Evolutionary conservation across 2,888 invertebrate genomes (phyloP).

Genomic region (Lasioglossum marginatum): DNA sequence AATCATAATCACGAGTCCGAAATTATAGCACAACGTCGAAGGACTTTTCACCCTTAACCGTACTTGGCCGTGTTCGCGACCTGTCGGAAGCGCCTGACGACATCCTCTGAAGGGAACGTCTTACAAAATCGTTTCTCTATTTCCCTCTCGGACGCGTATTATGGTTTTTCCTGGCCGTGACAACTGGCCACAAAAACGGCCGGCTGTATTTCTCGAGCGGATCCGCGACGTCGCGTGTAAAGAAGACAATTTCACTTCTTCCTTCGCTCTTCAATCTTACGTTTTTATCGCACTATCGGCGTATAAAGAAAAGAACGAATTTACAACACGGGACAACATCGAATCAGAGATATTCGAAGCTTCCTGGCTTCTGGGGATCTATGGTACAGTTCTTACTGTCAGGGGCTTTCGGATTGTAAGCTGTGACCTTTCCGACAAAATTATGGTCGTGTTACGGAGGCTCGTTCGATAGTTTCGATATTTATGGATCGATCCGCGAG

Average conservation of each 20-base stretch:
- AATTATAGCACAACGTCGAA: not conserved
- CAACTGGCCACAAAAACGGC: constrained; percentile 27
- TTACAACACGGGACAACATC: not conserved
- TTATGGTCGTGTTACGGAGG: not conserved
- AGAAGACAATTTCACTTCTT: not conserved
- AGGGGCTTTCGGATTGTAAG: not conserved
- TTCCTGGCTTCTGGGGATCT: not conserved
- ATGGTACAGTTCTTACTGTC: no score
- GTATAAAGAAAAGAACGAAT: not conserved
- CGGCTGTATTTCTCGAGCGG: not conserved
- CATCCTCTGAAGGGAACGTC: not conserved
- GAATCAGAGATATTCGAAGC: not conserved
- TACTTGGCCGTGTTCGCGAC: not conserved
- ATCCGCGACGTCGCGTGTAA: not conserved
- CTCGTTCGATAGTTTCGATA: not conserved
- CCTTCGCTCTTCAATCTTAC: not conserved
- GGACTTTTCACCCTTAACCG: not conserved
- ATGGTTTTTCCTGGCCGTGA: constrained; percentile 27
- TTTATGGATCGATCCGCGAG: not conserved
- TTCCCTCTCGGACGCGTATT: not conserved
- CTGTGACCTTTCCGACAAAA: not conserved
- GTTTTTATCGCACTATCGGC: not conserved
- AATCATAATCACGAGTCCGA: not conserved
- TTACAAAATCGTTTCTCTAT: constrained; percentile 9
- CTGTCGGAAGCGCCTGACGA: not conserved